A percentile compares a stretch with the other conserved stretches of the same genome.
phyloP scores from a whole-genome alignment of 2,113 vertebrate genomes.

The Neolamprologus falcicula region DNA sequence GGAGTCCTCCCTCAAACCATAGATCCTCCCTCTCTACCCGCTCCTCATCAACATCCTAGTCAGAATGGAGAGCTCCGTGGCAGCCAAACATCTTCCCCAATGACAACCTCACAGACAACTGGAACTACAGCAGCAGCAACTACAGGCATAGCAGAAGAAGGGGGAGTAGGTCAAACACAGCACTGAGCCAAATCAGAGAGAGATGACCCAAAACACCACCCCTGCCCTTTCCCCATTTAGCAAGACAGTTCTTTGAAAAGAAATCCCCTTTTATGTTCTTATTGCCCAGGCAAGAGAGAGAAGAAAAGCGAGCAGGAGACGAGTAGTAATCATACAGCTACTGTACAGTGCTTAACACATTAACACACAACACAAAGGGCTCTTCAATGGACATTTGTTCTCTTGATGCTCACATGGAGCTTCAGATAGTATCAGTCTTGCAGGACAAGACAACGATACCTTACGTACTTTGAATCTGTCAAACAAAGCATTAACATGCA shows the following conservation, averaged over 20 bases:
- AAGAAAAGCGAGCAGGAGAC: conserved; percentile 38
- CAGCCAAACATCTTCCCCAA: conserved; percentile 61
- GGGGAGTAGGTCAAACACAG: conserved; percentile 74
- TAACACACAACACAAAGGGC: conserved; percentile 69
- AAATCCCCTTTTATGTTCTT: background rate
- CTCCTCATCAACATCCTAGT: conserved; percentile 59
- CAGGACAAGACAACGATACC: conserved; percentile 62
- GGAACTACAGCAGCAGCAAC: conserved; percentile 59
- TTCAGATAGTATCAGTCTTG: conserved; percentile 56
- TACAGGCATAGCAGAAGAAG: conserved; percentile 60
- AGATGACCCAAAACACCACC: conserved; percentile 39
- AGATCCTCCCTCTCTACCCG: conserved; percentile 65
- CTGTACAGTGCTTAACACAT: conserved; percentile 37
- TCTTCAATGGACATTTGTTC: conserved; percentile 60
- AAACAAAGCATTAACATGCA: background rate
- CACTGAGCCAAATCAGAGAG: conserved; percentile 63
- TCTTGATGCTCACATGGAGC: conserved; percentile 37
- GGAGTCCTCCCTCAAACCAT: conserved; percentile 61
- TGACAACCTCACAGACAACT: conserved; percentile 49
- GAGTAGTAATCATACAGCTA: conserved; percentile 16
- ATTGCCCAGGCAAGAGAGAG: conserved; percentile 52
- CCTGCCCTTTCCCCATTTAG: conserved; percentile 1
- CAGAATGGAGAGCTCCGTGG: conserved; percentile 74
- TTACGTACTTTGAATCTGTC: conserved; percentile 6
- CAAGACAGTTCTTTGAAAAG: conserved; percentile 11